Evolutionary conservation across 1,140 invertebrate genomes (phyloP).

Genomic region (Trichomalopsis sarcophagae): DNA sequence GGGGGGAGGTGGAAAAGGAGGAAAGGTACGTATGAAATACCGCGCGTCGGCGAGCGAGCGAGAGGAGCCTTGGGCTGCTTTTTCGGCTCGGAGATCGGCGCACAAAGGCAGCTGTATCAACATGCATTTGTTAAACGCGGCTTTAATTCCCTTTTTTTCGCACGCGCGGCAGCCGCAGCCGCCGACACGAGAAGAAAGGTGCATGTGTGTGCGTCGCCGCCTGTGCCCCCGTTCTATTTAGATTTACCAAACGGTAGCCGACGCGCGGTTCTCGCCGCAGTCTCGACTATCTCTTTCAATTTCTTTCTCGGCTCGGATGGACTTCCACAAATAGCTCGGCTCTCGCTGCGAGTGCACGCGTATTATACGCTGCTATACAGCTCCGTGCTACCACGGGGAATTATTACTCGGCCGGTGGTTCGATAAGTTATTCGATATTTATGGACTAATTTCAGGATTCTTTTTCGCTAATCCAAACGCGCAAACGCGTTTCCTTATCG

Average conservation of each 20-base stretch:
- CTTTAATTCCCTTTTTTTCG: conserved; percentile 55
- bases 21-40: conserved; percentile 17
- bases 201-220: background rate
- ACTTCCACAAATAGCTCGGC: background rate
- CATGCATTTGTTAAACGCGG: conserved; percentile 65
- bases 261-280: no score
- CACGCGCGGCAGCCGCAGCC: background rate
- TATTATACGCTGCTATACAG: no score
- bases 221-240: conserved; percentile 42
- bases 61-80: conserved; percentile 28
- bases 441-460: background rate
- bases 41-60: background rate
- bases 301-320: background rate
- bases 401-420: no score
- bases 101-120: conserved; percentile 70
- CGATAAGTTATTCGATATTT: background rate
- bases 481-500: background rate
- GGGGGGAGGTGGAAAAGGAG: conserved; percentile 9
- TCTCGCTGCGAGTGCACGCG: background rate
- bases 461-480: background rate
- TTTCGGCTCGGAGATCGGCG: conserved; percentile 54
- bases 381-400: no score
- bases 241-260: conserved; percentile 33
- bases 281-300: conserved; percentile 14
- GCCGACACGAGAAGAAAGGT: conserved; percentile 26